phyloP scores from a whole-genome alignment of 2,888 invertebrate species.

The Caenorhabditis japonica region DNA sequence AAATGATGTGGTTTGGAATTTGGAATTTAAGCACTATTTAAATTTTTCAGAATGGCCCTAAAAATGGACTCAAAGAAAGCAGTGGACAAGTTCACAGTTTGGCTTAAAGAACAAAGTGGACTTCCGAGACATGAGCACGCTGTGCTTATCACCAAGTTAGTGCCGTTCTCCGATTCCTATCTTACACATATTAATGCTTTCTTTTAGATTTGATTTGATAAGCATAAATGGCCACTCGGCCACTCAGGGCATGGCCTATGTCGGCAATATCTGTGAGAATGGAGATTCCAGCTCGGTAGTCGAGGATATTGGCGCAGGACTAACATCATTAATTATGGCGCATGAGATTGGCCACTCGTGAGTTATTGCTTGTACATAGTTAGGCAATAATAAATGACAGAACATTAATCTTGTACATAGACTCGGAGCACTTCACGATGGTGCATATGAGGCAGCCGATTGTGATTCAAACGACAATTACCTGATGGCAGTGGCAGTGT shows the following conservation, averaged over 20 bases:
- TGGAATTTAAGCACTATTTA: neutral
- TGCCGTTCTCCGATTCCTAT: neutral
- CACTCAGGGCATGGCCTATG: slow-evolving; percentile 77
- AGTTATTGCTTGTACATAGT: neutral
- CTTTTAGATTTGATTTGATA: slow-evolving; percentile 67
- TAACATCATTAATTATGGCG: slow-evolving; percentile 75
- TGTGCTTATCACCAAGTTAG: slow-evolving; percentile 64
- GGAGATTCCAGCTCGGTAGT: slow-evolving; percentile 73
- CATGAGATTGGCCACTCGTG: slow-evolving; percentile 76
- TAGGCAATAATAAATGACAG: too few species aligned
- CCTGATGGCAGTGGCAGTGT: slow-evolving; percentile 65
- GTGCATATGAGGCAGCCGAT: slow-evolving; percentile 57
- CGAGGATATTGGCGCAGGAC: slow-evolving; percentile 75
- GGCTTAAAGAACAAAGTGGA: slow-evolving; percentile 59
- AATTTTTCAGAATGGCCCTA: slow-evolving; percentile 49
- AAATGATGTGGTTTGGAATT: slow-evolving; percentile 6
- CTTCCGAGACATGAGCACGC: slow-evolving; percentile 68
- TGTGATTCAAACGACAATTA: slow-evolving; percentile 67
- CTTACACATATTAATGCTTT: neutral
- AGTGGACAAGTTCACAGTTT: slow-evolving; percentile 55
- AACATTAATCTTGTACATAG: too few species aligned
- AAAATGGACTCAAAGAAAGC: slow-evolving; percentile 57
- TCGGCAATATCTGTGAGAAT: slow-evolving; percentile 71
- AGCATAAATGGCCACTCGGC: slow-evolving; percentile 68
- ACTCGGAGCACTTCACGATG: slow-evolving; percentile 74